Evolutionary conservation across 2,888 invertebrate species (phyloP).

Genomic region (Spisula subtruncata): DNA sequence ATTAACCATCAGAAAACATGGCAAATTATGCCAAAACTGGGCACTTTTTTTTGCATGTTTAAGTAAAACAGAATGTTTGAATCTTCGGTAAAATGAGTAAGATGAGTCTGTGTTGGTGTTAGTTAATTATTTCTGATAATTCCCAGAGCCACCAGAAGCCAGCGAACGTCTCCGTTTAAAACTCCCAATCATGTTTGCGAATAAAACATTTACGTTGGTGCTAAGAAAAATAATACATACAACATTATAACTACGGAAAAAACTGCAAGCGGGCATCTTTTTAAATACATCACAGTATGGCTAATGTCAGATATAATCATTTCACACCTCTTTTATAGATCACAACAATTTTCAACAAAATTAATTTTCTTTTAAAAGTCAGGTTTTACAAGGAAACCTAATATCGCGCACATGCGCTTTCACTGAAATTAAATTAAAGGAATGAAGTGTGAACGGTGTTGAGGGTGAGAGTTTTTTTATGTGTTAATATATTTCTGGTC

Average conservation of each 20-base stretch:
- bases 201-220: slow-evolving; percentile 5
- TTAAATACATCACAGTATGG: neutral
- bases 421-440: neutral
- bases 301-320: slow-evolving; percentile 13
- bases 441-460: too few relatives aligned
- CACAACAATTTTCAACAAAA: slow-evolving; percentile 7
- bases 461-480: too few relatives aligned
- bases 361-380: neutral
- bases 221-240: slow-evolving; percentile 25
- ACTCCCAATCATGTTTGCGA: neutral
- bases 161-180: neutral
- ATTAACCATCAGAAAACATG: neutral
- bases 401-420: neutral
- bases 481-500: too few relatives aligned
- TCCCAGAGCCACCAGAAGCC: slow-evolving; percentile 16
- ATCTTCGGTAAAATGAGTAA: neutral
- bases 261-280: neutral
- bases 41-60: neutral
- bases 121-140: slow-evolving; percentile 31
- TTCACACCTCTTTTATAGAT: slow-evolving; percentile 26
- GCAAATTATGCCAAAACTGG: slow-evolving; percentile 18
- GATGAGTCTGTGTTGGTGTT: neutral
- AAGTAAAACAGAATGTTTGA: slow-evolving; percentile 15
- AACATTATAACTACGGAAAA: slow-evolving; percentile 6
- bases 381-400: neutral